Percentiles rank a stretch among this genome's conserved stretches.
These are phyloP conservation scores for Argynnis bischoffii DNA, from an alignment of 2,888 invertebrate genomes.

Conservation along the genomic window DNA sequence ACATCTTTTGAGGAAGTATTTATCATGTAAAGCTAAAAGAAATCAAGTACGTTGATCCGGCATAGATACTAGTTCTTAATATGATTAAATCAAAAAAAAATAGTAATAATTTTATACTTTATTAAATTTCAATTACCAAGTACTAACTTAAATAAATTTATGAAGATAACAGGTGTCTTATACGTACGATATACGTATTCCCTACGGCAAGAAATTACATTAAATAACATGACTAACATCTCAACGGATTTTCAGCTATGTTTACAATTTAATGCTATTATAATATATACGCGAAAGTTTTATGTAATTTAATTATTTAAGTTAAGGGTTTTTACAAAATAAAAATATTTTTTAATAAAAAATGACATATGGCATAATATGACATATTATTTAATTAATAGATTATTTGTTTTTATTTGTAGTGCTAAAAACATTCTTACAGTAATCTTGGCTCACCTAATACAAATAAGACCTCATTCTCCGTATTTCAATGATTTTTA, in stretches of 20 bases:
- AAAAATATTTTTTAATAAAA: conserved; percentile 5
- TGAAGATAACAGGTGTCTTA: too few species aligned
- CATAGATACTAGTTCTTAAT: too few species aligned
- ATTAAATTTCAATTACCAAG: too few species aligned
- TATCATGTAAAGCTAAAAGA: too few species aligned
- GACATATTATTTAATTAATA: neutral
- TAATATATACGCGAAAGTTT: conserved; percentile 17
- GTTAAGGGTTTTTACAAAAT: conserved; percentile 16
- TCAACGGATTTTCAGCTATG: conserved; percentile 7
- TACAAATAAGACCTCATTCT: neutral
- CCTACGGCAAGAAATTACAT: neutral
- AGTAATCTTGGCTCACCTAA: too few species aligned
- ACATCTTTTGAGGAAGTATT: too few species aligned
- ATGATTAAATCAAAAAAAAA: too few species aligned
- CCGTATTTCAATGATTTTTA: neutral
- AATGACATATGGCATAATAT: neutral
- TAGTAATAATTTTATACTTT: too few species aligned
- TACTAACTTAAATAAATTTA: too few species aligned
- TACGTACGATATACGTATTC: neutral
- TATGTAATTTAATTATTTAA: conserved; percentile 28
- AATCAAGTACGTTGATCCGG: too few species aligned
- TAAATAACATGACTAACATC: neutral
- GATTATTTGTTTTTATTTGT: neutral
- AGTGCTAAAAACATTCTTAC: too few species aligned
- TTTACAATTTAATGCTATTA: conserved; percentile 23